A percentile compares a stretch with the other conserved stretches of the same genome.
These are phyloP conservation scores for Nymphicus hollandicus DNA, from an alignment of 2,113 vertebrate genomes.

Conservation along the genomic window DNA sequence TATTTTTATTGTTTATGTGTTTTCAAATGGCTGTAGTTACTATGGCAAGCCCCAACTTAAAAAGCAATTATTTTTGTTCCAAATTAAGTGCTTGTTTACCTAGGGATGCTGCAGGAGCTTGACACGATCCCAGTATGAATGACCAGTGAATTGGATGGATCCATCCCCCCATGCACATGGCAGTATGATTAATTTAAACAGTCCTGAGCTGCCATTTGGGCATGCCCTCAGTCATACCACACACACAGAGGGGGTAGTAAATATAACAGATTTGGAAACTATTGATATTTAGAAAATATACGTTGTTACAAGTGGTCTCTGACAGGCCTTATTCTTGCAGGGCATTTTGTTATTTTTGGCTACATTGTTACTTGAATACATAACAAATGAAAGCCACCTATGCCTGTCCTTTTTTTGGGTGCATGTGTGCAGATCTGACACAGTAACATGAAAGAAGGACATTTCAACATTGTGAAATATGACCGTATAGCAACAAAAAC, in stretches of 20 bases:
- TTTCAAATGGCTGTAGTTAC: neutral
- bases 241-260: rapidly evolving
- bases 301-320: neutral
- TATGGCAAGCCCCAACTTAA: neutral
- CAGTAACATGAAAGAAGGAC: neutral
- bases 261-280: neutral
- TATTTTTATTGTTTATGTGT: neutral
- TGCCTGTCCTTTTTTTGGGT: neutral
- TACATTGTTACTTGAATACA: neutral
- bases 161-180: rapidly evolving
- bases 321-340: neutral
- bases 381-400: neutral
- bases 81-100: neutral
- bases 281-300: neutral
- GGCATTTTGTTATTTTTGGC: neutral
- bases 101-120: neutral
- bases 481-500: neutral
- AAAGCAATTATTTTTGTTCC: neutral
- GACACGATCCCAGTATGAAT: neutral
- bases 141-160: neutral
- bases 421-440: rapidly evolving
- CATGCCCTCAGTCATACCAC: rapidly evolving
- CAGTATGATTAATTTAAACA: neutral
- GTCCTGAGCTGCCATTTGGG: neutral
- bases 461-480: neutral